Conservation (phyloP, 2,113 vertebrate genomes). For the Vulpes lagopus region DNA sequence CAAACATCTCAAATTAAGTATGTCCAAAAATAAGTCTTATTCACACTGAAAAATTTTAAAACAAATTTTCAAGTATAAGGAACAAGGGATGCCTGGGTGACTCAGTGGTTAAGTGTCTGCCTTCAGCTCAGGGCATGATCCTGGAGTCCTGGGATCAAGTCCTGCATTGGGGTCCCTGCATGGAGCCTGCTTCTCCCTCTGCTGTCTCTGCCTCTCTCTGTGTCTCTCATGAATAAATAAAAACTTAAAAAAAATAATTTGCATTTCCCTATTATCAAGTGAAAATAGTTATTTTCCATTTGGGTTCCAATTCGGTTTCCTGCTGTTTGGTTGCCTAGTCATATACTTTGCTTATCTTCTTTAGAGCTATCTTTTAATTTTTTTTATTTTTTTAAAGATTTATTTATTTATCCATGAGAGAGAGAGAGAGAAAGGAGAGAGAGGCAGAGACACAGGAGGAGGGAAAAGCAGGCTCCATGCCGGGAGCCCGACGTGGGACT, state of each 20-base stretch:
- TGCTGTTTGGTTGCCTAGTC: background rate
- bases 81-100: background rate
- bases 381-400: no score
- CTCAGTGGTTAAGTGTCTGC: rapidly evolving
- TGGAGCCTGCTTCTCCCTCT: no score
- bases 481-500: no score
- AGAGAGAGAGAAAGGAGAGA: no score
- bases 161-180: no score
- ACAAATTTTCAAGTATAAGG: background rate
- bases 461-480: no score
- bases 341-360: background rate
- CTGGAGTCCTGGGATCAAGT: no score
- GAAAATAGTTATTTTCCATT: background rate
- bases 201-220: no score
- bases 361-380: background rate
- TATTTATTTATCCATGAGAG: no score
- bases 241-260: background rate
- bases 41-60: background rate
- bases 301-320: background rate
- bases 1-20: background rate
- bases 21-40: background rate
- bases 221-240: no score
- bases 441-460: no score
- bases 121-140: no score
- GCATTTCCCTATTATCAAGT: background rate